Evolutionary conservation across 2,888 invertebrate genomes (phyloP).

Genomic region (Parapristionchus giblindavisi): DNA sequence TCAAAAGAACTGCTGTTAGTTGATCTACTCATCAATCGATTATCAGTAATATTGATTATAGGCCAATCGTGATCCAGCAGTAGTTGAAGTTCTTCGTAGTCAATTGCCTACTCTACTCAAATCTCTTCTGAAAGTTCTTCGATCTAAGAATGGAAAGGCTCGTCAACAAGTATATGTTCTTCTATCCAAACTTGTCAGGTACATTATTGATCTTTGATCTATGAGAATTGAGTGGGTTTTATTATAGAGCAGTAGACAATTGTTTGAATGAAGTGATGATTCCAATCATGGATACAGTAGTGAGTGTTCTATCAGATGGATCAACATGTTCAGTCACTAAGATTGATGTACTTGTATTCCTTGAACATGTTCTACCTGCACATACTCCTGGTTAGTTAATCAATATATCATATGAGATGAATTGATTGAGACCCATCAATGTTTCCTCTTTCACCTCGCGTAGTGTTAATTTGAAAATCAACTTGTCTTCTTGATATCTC

Average conservation of each 20-base stretch:
- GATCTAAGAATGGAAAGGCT: slow-evolving; percentile 81
- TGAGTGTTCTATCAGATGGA: no score
- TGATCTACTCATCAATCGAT: background rate
- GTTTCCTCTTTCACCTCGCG: no score
- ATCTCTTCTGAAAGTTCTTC: slow-evolving; percentile 85
- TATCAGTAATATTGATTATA: background rate
- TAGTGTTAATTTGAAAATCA: no score
- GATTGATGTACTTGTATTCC: slow-evolving; percentile 73
- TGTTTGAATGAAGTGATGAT: background rate
- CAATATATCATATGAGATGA: background rate
- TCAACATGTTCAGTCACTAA: slow-evolving; percentile 78
- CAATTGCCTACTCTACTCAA: slow-evolving; percentile 41
- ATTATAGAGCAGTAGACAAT: slow-evolving; percentile 22
- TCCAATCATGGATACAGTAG: slow-evolving; percentile 7
- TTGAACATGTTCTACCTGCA: slow-evolving; percentile 14
- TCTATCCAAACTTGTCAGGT: slow-evolving; percentile 87
- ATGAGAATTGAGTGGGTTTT: slow-evolving; percentile 6
- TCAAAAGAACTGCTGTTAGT: slow-evolving; percentile 76
- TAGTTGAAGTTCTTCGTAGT: background rate
- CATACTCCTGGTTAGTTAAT: slow-evolving; percentile 4
- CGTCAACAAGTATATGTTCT: slow-evolving; percentile 90
- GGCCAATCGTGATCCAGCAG: background rate
- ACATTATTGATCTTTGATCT: background rate
- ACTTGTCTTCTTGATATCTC: no score
- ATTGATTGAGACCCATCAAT: background rate